Conservation (phyloP, 2,888 invertebrate genomes). For the Dermolepida albohirtum region DNA sequence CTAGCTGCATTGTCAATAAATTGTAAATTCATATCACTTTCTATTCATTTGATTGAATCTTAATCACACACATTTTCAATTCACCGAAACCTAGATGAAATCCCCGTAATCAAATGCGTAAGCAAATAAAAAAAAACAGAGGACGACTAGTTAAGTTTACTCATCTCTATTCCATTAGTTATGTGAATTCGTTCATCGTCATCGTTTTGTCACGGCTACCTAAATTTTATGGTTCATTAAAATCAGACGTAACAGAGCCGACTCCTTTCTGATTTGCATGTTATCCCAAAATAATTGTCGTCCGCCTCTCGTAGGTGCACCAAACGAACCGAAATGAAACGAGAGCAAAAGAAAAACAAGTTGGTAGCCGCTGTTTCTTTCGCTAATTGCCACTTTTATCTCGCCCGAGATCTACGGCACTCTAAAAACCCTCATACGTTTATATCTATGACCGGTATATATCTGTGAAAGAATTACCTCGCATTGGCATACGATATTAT, state of each 20-base stretch:
- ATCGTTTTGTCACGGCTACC: constrained; percentile 34
- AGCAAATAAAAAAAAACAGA: background rate
- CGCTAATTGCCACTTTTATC: constrained; percentile 44
- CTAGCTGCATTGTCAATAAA: no score
- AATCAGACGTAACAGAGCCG: constrained; percentile 36
- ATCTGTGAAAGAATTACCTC: constrained; percentile 4
- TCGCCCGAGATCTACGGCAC: constrained; percentile 24
- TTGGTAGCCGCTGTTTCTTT: constrained; percentile 37
- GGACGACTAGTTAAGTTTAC: constrained; percentile 31
- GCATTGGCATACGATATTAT: background rate
- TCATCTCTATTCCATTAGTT: constrained; percentile 26
- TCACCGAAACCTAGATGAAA: no score
- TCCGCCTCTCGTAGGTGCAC: constrained; percentile 31
- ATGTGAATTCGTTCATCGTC: constrained; percentile 32
- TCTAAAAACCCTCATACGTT: constrained; percentile 27
- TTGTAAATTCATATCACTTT: no score
- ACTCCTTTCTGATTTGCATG: constrained; percentile 54
- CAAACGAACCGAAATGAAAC: constrained; percentile 21
- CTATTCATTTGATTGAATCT: no score
- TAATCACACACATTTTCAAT: no score
- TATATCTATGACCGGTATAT: constrained; percentile 28
- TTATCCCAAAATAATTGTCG: constrained; percentile 51
- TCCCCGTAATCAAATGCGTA: no score
- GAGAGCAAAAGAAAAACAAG: constrained; percentile 15
- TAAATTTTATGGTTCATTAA: constrained; percentile 47